Conservation (phyloP, 1,140 invertebrate species). For the Drosophila sp. region DNA sequence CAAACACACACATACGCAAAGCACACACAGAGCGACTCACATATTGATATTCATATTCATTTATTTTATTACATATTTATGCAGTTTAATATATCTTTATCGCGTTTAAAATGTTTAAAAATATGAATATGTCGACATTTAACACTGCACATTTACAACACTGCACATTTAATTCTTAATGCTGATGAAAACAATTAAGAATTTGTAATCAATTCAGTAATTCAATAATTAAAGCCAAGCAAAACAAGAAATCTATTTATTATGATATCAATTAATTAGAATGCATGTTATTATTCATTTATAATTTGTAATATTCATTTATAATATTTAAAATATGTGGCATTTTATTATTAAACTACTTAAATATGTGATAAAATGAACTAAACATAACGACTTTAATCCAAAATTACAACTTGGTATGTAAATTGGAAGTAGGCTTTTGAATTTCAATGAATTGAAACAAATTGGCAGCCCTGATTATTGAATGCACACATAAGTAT, state of each 20-base stretch:
- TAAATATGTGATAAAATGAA: no score
- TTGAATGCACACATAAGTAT: no score
- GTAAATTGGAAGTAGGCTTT: not conserved
- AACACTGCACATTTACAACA: not conserved
- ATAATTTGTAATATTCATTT: no score
- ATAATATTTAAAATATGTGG: no score
- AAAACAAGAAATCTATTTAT: no score
- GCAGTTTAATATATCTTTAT: not conserved
- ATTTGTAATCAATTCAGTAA: not conserved
- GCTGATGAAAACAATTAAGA: not conserved
- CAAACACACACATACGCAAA: not conserved
- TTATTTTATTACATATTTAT: not conserved
- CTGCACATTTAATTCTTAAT: not conserved
- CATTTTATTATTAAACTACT: no score
- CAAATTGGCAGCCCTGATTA: no score
- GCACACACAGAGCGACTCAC: not conserved
- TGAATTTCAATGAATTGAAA: no score
- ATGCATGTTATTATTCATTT: no score
- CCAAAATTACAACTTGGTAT: not conserved
- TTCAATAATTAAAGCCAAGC: not conserved
- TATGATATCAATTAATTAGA: no score
- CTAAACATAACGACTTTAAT: no score
- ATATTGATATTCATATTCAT: constrained; percentile 9
- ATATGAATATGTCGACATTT: not conserved
- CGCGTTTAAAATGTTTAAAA: not conserved